phyloP scores from a whole-genome alignment of 2,113 vertebrate species.

The Pontoporia blainvillei region DNA sequence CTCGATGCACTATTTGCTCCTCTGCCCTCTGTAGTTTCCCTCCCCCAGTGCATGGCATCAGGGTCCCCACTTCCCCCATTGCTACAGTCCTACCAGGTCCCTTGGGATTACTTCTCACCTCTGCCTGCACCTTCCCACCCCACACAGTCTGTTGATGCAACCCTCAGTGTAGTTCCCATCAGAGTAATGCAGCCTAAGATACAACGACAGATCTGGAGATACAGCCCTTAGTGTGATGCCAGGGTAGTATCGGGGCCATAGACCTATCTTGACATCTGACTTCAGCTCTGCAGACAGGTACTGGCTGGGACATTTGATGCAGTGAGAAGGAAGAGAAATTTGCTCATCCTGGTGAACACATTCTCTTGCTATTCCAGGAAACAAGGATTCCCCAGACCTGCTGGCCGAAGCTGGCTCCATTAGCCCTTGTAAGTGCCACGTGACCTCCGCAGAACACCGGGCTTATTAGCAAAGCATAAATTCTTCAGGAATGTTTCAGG shows the following conservation, averaged over 20 bases:
- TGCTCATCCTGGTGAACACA: not conserved
- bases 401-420: not conserved
- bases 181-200: not conserved
- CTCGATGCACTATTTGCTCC: not conserved
- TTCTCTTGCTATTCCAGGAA: not conserved
- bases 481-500: not conserved
- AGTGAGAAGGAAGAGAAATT: not conserved
- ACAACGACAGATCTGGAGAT: not conserved
- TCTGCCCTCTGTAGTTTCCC: not conserved
- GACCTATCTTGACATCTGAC: not conserved
- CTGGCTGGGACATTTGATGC: not conserved
- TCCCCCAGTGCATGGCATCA: not conserved
- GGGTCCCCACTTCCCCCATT: not conserved
- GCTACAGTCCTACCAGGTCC: not conserved
- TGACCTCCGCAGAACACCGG: constrained; percentile 36
- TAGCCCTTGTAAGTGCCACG: constrained; percentile 6
- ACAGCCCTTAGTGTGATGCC: not conserved
- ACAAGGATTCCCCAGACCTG: not conserved
- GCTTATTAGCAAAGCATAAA: constrained; percentile 29
- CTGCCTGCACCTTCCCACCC: not conserved
- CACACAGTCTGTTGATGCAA: not conserved
- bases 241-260: too few relatives aligned
- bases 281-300: not conserved
- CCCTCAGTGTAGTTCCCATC: not conserved
- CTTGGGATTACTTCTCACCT: not conserved